Percentiles rank a stretch among this genome's conserved stretches.
These are phyloP conservation scores for Temnothorax longispinosus DNA, from an alignment of 1,140 invertebrate species.

Conservation along the genomic window DNA sequence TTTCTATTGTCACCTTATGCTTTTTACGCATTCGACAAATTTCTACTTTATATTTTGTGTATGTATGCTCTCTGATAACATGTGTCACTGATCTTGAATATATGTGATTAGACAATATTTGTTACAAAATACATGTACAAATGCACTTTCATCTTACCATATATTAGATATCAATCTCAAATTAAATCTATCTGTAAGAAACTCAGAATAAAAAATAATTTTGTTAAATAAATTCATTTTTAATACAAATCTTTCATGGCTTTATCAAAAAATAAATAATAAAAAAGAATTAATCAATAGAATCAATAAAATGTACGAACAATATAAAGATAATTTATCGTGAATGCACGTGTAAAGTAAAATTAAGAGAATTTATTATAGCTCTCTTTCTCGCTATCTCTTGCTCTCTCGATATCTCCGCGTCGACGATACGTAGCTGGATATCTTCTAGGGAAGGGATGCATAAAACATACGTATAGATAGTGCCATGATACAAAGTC, in stretches of 20 bases:
- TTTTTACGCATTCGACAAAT: not conserved
- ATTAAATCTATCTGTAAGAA: not conserved
- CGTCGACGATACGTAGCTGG: constrained; percentile 62
- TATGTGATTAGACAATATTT: not conserved
- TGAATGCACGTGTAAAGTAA: not conserved
- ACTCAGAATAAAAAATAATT: not conserved
- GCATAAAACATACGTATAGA: constrained; percentile 73
- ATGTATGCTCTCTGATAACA: not conserved
- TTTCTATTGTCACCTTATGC: not conserved
- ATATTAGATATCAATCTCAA: not conserved
- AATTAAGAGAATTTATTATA: constrained; percentile 13
- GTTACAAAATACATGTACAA: not conserved
- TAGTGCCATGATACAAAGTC: constrained; percentile 51
- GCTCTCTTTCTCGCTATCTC: not conserved
- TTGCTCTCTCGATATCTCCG: constrained; percentile 24
- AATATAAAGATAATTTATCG: constrained; percentile 17
- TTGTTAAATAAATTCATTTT: not conserved
- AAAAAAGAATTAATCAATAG: constrained; percentile 8
- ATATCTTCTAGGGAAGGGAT: constrained; percentile 60
- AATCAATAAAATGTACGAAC: not conserved
- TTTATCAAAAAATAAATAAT: not conserved
- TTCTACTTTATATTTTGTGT: not conserved
- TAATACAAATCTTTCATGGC: not conserved
- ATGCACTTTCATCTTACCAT: not conserved
- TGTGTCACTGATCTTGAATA: not conserved